Conservation (phyloP, 2,888 invertebrate genomes). For the Malachius bipustulatus region DNA sequence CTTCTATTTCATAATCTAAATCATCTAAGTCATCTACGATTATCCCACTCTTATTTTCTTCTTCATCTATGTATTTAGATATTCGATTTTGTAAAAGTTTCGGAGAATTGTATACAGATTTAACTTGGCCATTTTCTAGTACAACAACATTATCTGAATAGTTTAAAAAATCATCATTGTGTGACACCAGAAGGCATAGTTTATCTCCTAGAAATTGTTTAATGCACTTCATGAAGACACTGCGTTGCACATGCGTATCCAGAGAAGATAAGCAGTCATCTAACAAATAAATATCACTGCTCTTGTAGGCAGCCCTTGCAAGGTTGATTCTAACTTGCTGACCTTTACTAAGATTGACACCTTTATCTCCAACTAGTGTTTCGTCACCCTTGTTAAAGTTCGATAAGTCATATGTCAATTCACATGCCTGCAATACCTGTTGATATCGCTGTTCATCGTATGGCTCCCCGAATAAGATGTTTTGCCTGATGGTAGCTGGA, state of each 20-base stretch:
- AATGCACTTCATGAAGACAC: conserved; percentile 12
- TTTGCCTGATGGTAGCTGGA: conserved; percentile 15
- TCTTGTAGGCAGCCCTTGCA: conserved; percentile 14
- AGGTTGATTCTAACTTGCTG: conserved; percentile 14
- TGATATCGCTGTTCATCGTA: conserved; percentile 44
- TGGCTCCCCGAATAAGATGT: conserved; percentile 14
- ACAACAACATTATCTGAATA: conserved; percentile 19
- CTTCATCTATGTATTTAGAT: too few relatives aligned
- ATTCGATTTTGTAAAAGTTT: too few relatives aligned
- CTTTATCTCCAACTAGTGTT: conserved; percentile 12
- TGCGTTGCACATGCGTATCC: conserved; percentile 10
- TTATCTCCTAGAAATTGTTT: conserved; percentile 22
- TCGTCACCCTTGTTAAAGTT: conserved; percentile 29
- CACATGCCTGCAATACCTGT: conserved; percentile 50
- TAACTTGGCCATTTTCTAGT: conserved; percentile 23
- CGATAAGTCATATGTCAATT: conserved; percentile 47
- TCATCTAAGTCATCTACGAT: too few relatives aligned
- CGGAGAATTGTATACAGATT: too few relatives aligned
- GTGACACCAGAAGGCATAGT: conserved; percentile 22
- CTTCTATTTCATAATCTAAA: too few relatives aligned
- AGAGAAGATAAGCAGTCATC: conserved; percentile 12
- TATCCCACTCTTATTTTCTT: too few relatives aligned
- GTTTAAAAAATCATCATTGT: conserved; percentile 16
- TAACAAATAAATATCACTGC: conserved; percentile 14
- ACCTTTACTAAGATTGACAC: conserved; percentile 14